Conservation (phyloP, 2,888 invertebrate species). For the Sphaerophoria taeniata region DNA sequence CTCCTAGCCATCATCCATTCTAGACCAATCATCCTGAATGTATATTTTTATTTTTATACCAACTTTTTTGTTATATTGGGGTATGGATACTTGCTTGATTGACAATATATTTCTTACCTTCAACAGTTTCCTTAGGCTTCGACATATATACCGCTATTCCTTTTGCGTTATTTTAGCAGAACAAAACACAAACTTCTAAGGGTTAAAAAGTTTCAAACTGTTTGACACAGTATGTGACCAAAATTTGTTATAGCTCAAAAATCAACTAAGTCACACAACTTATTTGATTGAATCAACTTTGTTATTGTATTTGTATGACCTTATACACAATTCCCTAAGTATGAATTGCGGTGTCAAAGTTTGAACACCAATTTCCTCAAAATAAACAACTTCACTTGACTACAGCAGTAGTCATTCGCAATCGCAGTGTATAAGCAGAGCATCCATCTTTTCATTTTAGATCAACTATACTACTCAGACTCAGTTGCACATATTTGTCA, state of each 20-base stretch:
- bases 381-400: constrained; percentile 43
- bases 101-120: too few relatives aligned
- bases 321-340: constrained; percentile 16
- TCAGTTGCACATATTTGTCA: constrained; percentile 38
- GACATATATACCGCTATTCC: too few relatives aligned
- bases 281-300: background rate
- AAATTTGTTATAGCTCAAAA: background rate
- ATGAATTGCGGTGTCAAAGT: constrained; percentile 46
- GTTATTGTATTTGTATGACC: background rate
- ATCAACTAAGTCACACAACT: background rate
- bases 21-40: too few relatives aligned
- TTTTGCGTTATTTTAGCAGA: too few relatives aligned
- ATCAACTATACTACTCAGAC: constrained; percentile 36
- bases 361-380: constrained; percentile 51
- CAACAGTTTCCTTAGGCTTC: too few relatives aligned
- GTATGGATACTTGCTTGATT: too few relatives aligned
- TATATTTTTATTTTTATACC: too few relatives aligned
- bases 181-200: background rate
- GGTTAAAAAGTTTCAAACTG: background rate
- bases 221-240: background rate
- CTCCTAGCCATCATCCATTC: too few relatives aligned
- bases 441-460: constrained; percentile 45
- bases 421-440: background rate
- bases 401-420: background rate
- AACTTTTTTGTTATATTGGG: too few relatives aligned